Evolutionary conservation across 1,140 invertebrate species (phyloP).

Genomic region (Heliconius melpomene): DNA sequence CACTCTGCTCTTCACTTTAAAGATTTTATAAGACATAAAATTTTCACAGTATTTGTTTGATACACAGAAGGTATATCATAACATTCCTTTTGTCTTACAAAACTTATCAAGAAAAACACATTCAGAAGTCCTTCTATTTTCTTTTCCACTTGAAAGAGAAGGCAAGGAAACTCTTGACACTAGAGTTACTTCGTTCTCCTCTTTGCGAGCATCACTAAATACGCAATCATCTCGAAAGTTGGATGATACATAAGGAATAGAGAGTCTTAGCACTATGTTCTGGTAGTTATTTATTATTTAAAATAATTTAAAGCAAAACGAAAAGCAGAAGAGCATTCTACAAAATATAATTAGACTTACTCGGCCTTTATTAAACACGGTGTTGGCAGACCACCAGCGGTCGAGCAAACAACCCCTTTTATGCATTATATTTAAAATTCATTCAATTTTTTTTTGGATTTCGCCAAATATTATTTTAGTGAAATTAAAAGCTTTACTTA

Average conservation of each 20-base stretch:
- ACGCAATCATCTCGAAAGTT: background rate
- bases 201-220: background rate
- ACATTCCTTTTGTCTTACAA: too few species aligned
- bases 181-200: too few species aligned
- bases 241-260: background rate
- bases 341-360: background rate
- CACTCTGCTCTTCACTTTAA: too few species aligned
- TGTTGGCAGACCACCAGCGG: background rate
- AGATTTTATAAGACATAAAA: too few species aligned
- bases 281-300: background rate
- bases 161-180: too few species aligned
- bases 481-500: background rate
- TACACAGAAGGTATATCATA: too few species aligned
- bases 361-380: slow-evolving; percentile 8
- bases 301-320: background rate
- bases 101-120: too few species aligned
- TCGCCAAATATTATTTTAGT: background rate
- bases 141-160: too few species aligned
- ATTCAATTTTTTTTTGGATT: background rate
- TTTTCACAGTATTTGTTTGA: too few species aligned
- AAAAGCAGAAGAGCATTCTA: background rate
- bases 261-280: background rate
- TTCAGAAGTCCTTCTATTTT: too few species aligned
- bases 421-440: background rate
- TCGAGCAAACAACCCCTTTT: background rate